These are phyloP conservation scores for Teleogryllus occipitalis DNA, from an alignment of 1,140 invertebrate species.

Conservation along the genomic window DNA sequence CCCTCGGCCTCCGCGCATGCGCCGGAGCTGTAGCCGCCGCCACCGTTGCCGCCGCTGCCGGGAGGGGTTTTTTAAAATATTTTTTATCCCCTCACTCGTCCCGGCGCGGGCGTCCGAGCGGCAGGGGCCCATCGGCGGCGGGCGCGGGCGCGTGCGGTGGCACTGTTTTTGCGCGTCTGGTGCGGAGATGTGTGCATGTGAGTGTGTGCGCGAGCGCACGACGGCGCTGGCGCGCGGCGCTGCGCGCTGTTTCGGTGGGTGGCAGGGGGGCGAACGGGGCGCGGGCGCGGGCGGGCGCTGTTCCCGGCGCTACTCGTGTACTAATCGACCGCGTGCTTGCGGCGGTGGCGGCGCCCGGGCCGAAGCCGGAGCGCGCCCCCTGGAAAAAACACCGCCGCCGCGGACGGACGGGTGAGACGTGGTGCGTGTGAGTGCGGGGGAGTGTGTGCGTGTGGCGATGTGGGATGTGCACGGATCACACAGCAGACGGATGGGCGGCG, in stretches of 20 bases:
- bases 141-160: background rate
- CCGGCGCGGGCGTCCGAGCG: background rate
- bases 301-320: background rate
- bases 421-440: background rate
- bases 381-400: no score
- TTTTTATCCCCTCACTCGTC: background rate
- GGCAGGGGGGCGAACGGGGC: no score
- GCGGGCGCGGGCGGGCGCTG: no score
- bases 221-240: no score
- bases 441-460: background rate
- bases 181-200: background rate
- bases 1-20: background rate
- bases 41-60: no score
- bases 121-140: no score
- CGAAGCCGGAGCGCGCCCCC: background rate
- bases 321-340: background rate
- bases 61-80: background rate
- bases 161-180: background rate
- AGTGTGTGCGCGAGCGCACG: background rate
- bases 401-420: background rate
- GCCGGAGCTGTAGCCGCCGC: background rate
- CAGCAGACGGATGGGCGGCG: background rate
- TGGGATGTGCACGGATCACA: no score
- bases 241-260: no score
- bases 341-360: no score